A percentile compares a stretch with the other conserved stretches of the same genome.
Evolutionary conservation across 1,140 invertebrate genomes (phyloP).

Genomic region (Drosophila bifasciata): DNA sequence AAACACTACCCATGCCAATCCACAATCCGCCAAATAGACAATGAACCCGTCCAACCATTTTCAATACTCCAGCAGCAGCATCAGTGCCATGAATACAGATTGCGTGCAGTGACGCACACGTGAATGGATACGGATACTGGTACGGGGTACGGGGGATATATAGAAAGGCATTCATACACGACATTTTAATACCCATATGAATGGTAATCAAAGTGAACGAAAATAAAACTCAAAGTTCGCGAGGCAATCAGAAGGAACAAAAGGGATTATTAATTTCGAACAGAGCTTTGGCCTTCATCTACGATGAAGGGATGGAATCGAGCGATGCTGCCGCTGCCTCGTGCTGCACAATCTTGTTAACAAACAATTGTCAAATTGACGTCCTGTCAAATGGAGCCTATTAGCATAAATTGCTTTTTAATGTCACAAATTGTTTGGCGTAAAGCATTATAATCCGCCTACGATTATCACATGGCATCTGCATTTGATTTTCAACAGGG

Average conservation of each 20-base stretch:
- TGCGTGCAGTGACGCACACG: slow-evolving; percentile 37
- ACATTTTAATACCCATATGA: slow-evolving; percentile 42
- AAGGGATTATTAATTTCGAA: slow-evolving; percentile 32
- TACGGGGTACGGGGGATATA: slow-evolving; percentile 3
- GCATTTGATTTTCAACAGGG: slow-evolving; percentile 36
- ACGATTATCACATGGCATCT: slow-evolving; percentile 40
- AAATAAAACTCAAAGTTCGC: slow-evolving; percentile 29
- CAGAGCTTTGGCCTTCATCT: slow-evolving; percentile 5
- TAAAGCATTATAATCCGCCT: slow-evolving; percentile 34
- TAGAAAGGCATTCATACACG: slow-evolving; percentile 12
- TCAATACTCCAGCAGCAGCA: slow-evolving; percentile 16
- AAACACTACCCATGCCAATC: slow-evolving; percentile 4
- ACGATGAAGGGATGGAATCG: slow-evolving; percentile 17
- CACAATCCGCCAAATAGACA: slow-evolving; percentile 27
- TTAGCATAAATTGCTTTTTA: slow-evolving; percentile 50
- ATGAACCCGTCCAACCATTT: slow-evolving; percentile 28
- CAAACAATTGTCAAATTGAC: slow-evolving; percentile 19
- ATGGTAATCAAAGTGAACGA: slow-evolving; percentile 29
- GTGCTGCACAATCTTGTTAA: slow-evolving; percentile 10
- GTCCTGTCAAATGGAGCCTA: slow-evolving; percentile 30
- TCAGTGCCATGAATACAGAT: slow-evolving; percentile 42
- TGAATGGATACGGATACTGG: background rate
- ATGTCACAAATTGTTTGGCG: slow-evolving; percentile 29
- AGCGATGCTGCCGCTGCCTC: background rate
- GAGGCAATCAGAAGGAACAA: slow-evolving; percentile 24